Conservation (phyloP, 2,888 invertebrate genomes). For the Ectropis crepuscularia region DNA sequence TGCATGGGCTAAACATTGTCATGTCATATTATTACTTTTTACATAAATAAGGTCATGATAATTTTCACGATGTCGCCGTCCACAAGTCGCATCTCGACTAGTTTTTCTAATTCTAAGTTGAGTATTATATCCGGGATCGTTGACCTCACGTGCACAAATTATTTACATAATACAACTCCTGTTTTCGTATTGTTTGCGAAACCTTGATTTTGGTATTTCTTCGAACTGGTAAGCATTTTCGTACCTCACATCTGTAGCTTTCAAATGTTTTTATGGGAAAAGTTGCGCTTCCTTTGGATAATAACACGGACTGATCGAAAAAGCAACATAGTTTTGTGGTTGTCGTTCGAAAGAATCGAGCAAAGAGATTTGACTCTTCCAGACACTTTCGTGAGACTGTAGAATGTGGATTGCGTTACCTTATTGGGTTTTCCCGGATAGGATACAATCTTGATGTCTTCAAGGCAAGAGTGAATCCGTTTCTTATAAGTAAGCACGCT, state of each 20-base stretch:
- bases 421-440: no score
- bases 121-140: slow-evolving; percentile 35
- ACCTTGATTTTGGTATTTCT: slow-evolving; percentile 26
- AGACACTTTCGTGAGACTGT: no score
- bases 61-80: not conserved
- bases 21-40: no score
- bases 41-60: not conserved
- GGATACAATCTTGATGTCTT: no score
- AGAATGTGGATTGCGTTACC: no score
- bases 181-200: slow-evolving; percentile 29
- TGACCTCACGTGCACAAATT: slow-evolving; percentile 30
- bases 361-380: no score
- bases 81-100: slow-evolving; percentile 13
- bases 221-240: slow-evolving; percentile 15
- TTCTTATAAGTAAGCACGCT: no score
- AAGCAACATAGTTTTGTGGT: no score
- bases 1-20: not conserved
- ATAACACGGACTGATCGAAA: no score
- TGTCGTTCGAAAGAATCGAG: no score
- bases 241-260: slow-evolving; percentile 22
- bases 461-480: no score
- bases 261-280: slow-evolving; percentile 31
- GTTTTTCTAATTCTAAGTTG: slow-evolving; percentile 21
- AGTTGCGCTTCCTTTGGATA: not conserved
- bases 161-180: slow-evolving; percentile 33